phyloP scores from a whole-genome alignment of 1,140 invertebrate genomes.

The Euwallacea fornicatus region DNA sequence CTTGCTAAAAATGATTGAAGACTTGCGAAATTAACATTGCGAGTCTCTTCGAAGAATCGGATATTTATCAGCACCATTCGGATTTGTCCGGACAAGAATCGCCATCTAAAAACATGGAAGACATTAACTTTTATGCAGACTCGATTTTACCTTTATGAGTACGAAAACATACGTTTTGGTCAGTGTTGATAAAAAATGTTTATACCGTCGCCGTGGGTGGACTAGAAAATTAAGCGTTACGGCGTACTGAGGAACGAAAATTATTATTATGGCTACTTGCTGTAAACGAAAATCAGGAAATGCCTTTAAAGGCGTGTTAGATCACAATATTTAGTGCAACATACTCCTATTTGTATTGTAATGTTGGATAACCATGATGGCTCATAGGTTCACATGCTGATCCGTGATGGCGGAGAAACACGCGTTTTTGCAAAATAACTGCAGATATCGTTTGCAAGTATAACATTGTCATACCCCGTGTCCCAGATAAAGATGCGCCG shows the following conservation, averaged over 20 bases:
- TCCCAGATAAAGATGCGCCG: too few species aligned
- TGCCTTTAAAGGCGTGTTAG: constrained; percentile 6
- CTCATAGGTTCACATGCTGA: too few species aligned
- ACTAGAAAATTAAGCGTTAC: constrained; percentile 27
- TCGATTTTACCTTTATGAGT: constrained; percentile 28
- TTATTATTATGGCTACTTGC: constrained; percentile 12
- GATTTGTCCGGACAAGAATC: constrained; percentile 23
- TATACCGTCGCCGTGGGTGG: constrained; percentile 12
- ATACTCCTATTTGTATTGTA: too few species aligned
- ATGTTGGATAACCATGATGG: too few species aligned
- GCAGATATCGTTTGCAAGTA: too few species aligned
- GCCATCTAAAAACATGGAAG: constrained; percentile 23
- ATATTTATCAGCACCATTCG: constrained; percentile 22
- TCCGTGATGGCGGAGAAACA: too few species aligned
- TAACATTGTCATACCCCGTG: too few species aligned
- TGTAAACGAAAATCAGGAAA: constrained; percentile 18
- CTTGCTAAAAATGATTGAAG: not conserved
- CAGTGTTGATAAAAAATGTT: constrained; percentile 24
- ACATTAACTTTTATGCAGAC: constrained; percentile 34
- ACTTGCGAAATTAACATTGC: too few species aligned
- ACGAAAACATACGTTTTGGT: constrained; percentile 25
- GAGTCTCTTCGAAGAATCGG: not conserved
- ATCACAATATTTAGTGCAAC: too few species aligned
- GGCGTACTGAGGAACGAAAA: not conserved
- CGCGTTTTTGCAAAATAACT: too few species aligned